Evolutionary conservation across 2,113 vertebrate genomes (phyloP).

Genomic region (Saguinus imperator): DNA sequence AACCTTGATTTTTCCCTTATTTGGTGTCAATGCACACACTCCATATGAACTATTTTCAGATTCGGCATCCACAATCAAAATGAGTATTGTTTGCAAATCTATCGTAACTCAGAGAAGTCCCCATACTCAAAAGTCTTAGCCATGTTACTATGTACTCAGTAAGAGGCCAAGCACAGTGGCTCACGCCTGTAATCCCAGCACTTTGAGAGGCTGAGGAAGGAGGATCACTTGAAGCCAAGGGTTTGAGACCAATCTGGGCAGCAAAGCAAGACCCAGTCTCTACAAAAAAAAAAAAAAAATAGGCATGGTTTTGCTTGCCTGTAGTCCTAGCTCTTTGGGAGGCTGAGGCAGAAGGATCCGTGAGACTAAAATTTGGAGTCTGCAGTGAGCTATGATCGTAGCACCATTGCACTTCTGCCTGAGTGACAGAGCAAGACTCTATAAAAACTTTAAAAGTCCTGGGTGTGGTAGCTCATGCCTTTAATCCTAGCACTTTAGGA

Average conservation of each 20-base stretch:
- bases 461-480: accelerated
- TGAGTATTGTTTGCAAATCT: background rate
- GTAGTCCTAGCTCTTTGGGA: background rate
- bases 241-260: background rate
- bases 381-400: background rate
- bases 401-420: background rate
- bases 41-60: background rate
- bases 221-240: background rate
- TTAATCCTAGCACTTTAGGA: background rate
- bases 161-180: background rate
- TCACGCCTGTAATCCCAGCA: background rate
- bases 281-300: background rate
- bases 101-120: background rate
- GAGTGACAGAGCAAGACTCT: background rate
- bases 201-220: background rate
- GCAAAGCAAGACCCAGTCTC: background rate
- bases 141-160: background rate
- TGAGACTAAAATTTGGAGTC: background rate
- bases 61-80: background rate
- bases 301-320: background rate
- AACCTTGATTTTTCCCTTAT: constrained; percentile 21
- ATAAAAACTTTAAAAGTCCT: background rate
- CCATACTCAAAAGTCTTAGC: background rate
- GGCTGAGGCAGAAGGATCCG: background rate
- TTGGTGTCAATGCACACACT: constrained; percentile 4